These are phyloP conservation scores for Romanogobio albipinnatus DNA, from an alignment of 2,113 vertebrate genomes.

Conservation along the genomic window DNA sequence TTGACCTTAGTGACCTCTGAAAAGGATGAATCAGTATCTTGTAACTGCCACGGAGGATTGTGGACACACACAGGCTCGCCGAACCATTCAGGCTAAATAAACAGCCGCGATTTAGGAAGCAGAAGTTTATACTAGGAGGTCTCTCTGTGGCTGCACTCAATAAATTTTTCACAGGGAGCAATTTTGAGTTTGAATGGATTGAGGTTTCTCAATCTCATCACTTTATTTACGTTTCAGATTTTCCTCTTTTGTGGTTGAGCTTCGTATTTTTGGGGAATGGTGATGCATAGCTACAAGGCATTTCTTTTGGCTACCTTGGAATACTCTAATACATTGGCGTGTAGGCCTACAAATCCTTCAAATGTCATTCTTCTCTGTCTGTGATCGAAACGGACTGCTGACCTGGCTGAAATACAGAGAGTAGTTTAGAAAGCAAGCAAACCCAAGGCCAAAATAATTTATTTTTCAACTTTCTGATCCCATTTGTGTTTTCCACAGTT, in stretches of 20 bases:
- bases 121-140: constrained; percentile 64
- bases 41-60: constrained; percentile 59
- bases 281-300: constrained; percentile 40
- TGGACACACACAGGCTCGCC: constrained; percentile 49
- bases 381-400: constrained; percentile 24
- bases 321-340: constrained; percentile 1
- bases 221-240: constrained; percentile 60
- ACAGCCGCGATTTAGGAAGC: constrained; percentile 51
- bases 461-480: constrained; percentile 2
- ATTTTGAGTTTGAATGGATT: constrained; percentile 58
- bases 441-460: constrained; percentile 30
- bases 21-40: constrained; percentile 62
- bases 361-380: constrained; percentile 19
- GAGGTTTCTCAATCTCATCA: constrained; percentile 67
- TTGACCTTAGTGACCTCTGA: neutral
- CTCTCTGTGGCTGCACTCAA: constrained; percentile 66
- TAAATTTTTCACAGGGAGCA: constrained; percentile 60
- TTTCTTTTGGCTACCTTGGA: constrained; percentile 51
- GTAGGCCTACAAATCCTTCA: constrained; percentile 16
- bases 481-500: constrained; percentile 9
- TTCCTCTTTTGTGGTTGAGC: constrained; percentile 46
- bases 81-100: constrained; percentile 63
- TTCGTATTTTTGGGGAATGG: constrained; percentile 37
- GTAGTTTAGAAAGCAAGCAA: constrained; percentile 38
- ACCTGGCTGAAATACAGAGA: constrained; percentile 8